Evolutionary conservation across 2,888 invertebrate species (phyloP).

Genomic region (Andrena dorsata): DNA sequence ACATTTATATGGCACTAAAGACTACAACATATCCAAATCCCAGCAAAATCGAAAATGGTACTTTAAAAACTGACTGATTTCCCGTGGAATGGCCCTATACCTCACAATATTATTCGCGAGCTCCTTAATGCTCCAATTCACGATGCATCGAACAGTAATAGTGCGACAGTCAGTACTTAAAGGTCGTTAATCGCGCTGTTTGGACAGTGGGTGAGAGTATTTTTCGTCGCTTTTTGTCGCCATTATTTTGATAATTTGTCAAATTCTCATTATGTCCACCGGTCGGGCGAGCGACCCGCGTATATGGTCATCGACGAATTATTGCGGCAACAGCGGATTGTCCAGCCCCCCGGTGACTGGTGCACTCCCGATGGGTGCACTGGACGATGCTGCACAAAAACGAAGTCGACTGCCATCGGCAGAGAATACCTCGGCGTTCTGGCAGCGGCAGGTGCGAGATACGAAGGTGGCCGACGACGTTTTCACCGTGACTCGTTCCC

Average conservation of each 20-base stretch:
- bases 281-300: constrained; percentile 23
- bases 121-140: too few relatives aligned
- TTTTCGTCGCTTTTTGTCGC: constrained; percentile 60
- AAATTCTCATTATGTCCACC: constrained; percentile 57
- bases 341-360: constrained; percentile 40
- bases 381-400: constrained; percentile 66
- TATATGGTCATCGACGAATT: constrained; percentile 70
- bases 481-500: constrained; percentile 71
- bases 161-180: constrained; percentile 54
- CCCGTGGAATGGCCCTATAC: too few relatives aligned
- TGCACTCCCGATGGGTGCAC: constrained; percentile 50
- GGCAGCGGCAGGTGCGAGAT: constrained; percentile 80
- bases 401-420: constrained; percentile 58
- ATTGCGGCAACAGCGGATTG: constrained; percentile 55
- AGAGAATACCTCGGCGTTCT: constrained; percentile 67
- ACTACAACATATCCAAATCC: too few relatives aligned
- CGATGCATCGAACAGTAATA: not conserved
- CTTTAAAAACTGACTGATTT: too few relatives aligned
- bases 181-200: constrained; percentile 50
- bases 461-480: constrained; percentile 71
- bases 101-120: too few relatives aligned
- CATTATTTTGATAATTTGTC: constrained; percentile 71
- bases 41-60: too few relatives aligned
- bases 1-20: too few relatives aligned
- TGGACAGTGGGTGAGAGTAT: constrained; percentile 3